phyloP scores from a whole-genome alignment of 2,888 invertebrate species.

The Steinernema carpocapsae region DNA sequence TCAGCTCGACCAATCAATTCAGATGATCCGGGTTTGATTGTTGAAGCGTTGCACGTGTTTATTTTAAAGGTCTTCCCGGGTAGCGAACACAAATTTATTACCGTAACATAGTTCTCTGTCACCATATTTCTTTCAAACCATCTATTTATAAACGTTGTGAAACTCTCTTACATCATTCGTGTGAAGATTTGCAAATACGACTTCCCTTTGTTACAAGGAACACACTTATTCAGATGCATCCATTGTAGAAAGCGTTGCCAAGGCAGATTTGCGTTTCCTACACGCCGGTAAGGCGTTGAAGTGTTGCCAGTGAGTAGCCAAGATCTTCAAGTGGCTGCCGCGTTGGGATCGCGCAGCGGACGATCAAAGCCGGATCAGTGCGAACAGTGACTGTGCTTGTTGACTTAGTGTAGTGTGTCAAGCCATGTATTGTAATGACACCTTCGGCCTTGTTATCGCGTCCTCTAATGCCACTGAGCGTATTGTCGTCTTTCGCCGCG shows the following conservation, averaged over 20 bases:
- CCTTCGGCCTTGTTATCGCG: slow-evolving; percentile 24
- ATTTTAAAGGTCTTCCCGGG: not conserved
- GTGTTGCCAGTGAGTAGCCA: slow-evolving; percentile 29
- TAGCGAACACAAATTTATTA: no score
- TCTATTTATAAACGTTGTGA: no score
- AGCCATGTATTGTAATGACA: slow-evolving; percentile 35
- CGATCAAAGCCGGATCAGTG: slow-evolving; percentile 34
- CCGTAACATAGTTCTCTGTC: no score
- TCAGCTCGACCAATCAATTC: not conserved
- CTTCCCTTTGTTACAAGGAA: no score
- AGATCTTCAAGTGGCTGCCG: slow-evolving; percentile 29
- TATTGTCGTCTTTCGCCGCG: slow-evolving; percentile 23
- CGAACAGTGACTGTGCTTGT: slow-evolving; percentile 34
- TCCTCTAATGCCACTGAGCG: slow-evolving; percentile 32
- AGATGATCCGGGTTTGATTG: not conserved
- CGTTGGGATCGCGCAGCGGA: slow-evolving; percentile 30
- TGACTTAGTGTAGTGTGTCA: slow-evolving; percentile 34
- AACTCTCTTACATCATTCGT: no score
- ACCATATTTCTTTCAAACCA: no score
- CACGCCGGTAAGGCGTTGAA: not conserved
- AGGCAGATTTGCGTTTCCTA: no score
- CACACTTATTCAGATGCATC: no score
- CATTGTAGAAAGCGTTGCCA: no score
- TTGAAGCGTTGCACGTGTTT: slow-evolving; percentile 1
- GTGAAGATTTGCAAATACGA: no score